phyloP scores from a whole-genome alignment of 2,797 vertebrate genomes.

The Oreonectes daqikongensis region DNA sequence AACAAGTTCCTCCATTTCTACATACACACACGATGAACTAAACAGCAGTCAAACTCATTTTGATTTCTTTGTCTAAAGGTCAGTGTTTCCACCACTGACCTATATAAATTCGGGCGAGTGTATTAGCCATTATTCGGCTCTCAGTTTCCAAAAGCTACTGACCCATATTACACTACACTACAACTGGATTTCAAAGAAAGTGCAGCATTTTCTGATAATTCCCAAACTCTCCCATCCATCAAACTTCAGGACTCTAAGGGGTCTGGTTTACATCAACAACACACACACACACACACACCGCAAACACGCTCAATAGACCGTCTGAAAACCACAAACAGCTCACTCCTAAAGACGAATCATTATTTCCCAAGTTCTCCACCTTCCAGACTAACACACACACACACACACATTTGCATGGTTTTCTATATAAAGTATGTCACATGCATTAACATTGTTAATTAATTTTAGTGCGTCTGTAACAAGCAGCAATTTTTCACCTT shows the following conservation, averaged over 20 bases:
- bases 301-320: neutral
- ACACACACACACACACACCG: conserved; percentile 16
- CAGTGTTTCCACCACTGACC: conserved; percentile 48
- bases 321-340: too few relatives aligned
- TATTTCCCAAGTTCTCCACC: neutral
- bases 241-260: conserved; percentile 8
- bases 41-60: conserved; percentile 41
- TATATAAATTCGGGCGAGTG: conserved; percentile 46
- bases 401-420: neutral
- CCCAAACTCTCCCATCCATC: conserved; percentile 3
- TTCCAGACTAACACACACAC: neutral
- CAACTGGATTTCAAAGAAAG: conserved; percentile 18
- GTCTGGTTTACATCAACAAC: conserved; percentile 29
- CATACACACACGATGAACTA: neutral
- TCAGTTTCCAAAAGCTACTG: conserved; percentile 39
- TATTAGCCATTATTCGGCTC: conserved; percentile 28
- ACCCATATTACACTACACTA: conserved; percentile 42
- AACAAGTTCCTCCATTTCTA: conserved; percentile 3
- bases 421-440: neutral
- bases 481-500: conserved; percentile 11
- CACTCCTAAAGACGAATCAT: too few relatives aligned
- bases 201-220: neutral
- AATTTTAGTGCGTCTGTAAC: conserved; percentile 6
- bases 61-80: conserved; percentile 44
- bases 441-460: conserved; percentile 22